Conservation (phyloP, 2,888 invertebrate genomes). For the Cephus nigrinus region DNA sequence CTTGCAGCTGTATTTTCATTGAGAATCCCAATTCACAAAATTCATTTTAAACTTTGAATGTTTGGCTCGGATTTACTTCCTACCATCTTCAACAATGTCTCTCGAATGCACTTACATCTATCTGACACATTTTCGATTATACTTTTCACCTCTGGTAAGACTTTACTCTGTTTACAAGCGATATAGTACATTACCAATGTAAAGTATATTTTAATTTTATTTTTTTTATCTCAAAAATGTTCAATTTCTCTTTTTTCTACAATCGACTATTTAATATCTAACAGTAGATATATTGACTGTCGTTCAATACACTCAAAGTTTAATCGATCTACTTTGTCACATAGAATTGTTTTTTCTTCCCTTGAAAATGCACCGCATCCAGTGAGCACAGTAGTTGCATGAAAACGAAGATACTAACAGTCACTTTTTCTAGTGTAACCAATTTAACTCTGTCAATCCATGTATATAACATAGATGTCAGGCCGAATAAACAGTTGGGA, state of each 20-base stretch:
- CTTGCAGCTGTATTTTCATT: neutral
- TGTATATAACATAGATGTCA: slow-evolving; percentile 31
- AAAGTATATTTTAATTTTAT: neutral
- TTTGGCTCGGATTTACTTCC: neutral
- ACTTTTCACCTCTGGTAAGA: neutral
- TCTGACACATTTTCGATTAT: neutral
- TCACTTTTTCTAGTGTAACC: neutral
- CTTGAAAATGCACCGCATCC: neutral
- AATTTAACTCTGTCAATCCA: slow-evolving; percentile 23
- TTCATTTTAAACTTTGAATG: neutral
- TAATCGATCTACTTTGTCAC: neutral
- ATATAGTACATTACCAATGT: neutral
- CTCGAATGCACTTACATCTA: neutral
- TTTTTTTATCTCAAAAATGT: neutral
- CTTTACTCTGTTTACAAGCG: neutral
- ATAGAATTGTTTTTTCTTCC: neutral
- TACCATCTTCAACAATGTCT: neutral
- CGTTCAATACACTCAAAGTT: neutral
- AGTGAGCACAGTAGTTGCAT: neutral
- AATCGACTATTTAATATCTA: neutral
- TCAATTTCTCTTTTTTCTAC: neutral
- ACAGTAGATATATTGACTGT: neutral
- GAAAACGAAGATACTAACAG: neutral
- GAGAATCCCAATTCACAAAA: neutral
- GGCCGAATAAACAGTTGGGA: slow-evolving; percentile 43